Percentiles rank a stretch among this genome's conserved stretches.
These are phyloP conservation scores for Pardalotus punctatus DNA, from an alignment of 2,113 vertebrate species.

Conservation along the genomic window DNA sequence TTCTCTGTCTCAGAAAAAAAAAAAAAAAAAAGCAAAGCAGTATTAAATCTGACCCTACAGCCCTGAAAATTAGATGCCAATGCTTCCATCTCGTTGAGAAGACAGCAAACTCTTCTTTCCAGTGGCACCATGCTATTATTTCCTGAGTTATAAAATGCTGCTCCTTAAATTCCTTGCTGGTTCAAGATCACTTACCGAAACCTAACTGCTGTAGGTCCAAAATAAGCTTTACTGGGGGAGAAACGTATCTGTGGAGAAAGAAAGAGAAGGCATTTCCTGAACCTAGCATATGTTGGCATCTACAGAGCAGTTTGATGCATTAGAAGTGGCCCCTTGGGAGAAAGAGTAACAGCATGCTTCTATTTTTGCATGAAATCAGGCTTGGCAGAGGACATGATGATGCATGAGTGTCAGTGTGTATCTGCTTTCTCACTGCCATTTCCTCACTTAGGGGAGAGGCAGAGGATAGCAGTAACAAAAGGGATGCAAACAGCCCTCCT, in stretches of 20 bases:
- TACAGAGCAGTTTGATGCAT: neutral
- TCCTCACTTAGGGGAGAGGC: neutral
- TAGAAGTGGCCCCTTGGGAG: neutral
- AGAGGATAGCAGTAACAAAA: neutral
- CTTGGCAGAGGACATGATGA: neutral
- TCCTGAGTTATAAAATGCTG: neutral
- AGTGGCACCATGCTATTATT: neutral
- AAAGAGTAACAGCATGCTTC: neutral
- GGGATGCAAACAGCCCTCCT: neutral
- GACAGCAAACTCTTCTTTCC: neutral
- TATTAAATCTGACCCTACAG: neutral
- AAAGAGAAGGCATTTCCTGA: neutral
- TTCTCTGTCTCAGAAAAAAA: neutral
- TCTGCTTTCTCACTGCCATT: neutral
- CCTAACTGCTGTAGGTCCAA: neutral
- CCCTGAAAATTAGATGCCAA: neutral
- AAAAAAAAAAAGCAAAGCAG: neutral
- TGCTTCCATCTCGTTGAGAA: neutral
- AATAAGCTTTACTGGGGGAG: neutral
- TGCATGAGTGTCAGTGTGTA: neutral
- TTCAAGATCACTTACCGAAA: neutral
- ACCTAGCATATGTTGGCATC: neutral
- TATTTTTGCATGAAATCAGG: conserved; percentile 49
- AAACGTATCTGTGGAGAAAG: neutral
- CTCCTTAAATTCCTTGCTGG: neutral